Percentiles rank a stretch among this genome's conserved stretches.
Conservation (phyloP, 2,797 vertebrate genomes). For the Anguilla anguilla region DNA sequence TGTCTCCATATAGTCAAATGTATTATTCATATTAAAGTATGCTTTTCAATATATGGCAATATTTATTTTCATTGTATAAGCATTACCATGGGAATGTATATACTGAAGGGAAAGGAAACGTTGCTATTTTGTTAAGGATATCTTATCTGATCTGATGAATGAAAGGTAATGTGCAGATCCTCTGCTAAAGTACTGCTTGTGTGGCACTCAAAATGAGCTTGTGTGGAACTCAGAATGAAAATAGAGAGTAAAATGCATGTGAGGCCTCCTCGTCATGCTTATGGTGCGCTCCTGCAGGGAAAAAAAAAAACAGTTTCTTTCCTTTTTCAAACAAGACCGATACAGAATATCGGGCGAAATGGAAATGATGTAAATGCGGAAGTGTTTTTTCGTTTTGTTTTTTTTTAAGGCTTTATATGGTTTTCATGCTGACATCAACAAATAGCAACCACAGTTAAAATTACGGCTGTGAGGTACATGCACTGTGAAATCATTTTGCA, state of each 20-base stretch:
- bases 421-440: background rate
- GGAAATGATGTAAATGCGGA: background rate
- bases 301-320: too few species aligned
- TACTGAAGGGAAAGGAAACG: too few species aligned
- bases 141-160: background rate
- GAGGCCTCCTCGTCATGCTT: conserved; percentile 51
- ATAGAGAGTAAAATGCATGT: conserved; percentile 70
- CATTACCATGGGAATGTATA: too few species aligned
- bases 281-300: background rate
- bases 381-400: background rate
- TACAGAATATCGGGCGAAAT: background rate
- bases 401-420: background rate
- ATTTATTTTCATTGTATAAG: too few species aligned
- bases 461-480: background rate
- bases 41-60: too few species aligned
- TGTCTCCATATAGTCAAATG: too few species aligned
- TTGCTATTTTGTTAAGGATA: too few species aligned
- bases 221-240: conserved; percentile 22
- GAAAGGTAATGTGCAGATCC: background rate
- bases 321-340: background rate
- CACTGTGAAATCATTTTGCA: background rate
- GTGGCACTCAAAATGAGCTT: background rate
- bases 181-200: background rate
- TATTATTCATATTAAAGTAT: too few species aligned
- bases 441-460: background rate